These are phyloP conservation scores for Drosophila buzzatii DNA, from an alignment of 2,888 invertebrate genomes.

Conservation along the genomic window DNA sequence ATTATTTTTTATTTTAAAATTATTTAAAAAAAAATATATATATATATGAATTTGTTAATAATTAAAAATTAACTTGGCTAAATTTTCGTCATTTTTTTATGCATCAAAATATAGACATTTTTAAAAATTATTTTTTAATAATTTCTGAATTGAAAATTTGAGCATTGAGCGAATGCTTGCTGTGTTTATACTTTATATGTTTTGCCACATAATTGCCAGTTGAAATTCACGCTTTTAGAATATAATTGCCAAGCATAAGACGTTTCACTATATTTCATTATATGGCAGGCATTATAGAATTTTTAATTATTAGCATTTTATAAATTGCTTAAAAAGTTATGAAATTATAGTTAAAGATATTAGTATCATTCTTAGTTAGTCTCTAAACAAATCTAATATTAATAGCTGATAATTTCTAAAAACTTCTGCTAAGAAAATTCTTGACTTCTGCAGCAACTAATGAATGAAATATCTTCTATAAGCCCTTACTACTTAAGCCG, in stretches of 20 bases:
- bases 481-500: background rate
- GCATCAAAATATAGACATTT: background rate
- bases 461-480: background rate
- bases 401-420: too few species aligned
- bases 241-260: background rate
- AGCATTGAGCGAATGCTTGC: background rate
- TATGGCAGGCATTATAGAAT: background rate
- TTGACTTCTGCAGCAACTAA: background rate
- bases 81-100: too few species aligned
- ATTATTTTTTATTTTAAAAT: too few species aligned
- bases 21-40: too few species aligned
- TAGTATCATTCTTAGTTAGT: background rate
- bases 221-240: background rate
- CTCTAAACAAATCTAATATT: too few species aligned
- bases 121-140: background rate
- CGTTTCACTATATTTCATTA: background rate
- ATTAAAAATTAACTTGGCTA: too few species aligned
- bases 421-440: background rate
- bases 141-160: background rate
- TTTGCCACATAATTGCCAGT: background rate
- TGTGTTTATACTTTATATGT: background rate
- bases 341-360: background rate
- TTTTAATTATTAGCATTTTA: background rate
- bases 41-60: too few species aligned
- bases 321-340: background rate